Evolutionary conservation across 2,888 invertebrate species (phyloP).

Genomic region (Tupiocoris notatus): DNA sequence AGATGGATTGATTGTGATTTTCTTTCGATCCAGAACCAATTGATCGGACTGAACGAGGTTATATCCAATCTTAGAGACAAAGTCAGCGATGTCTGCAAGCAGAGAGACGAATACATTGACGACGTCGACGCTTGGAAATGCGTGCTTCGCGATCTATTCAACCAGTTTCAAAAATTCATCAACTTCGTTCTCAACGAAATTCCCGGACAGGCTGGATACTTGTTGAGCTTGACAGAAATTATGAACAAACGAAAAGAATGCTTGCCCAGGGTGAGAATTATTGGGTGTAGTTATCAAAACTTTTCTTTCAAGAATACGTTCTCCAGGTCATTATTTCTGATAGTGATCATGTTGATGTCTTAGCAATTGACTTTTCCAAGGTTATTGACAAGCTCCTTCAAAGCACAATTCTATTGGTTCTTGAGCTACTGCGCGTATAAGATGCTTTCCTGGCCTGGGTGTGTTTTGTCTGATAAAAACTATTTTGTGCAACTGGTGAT

Average conservation of each 20-base stretch:
- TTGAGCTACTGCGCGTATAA: too few relatives aligned
- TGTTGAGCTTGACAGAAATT: slow-evolving; percentile 51
- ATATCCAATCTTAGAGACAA: background rate
- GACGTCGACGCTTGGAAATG: slow-evolving; percentile 42
- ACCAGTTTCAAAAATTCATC: slow-evolving; percentile 58
- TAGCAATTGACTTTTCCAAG: too few relatives aligned
- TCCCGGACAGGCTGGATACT: slow-evolving; percentile 58
- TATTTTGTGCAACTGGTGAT: too few relatives aligned
- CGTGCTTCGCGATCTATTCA: slow-evolving; percentile 44
- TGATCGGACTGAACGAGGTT: slow-evolving; percentile 14
- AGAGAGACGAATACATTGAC: slow-evolving; percentile 17
- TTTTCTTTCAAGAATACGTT: too few relatives aligned
- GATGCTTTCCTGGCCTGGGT: too few relatives aligned
- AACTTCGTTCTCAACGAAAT: slow-evolving; percentile 55
- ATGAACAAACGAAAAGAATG: slow-evolving; percentile 32
- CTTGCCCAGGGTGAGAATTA: slow-evolving; percentile 45
- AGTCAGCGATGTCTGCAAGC: background rate
- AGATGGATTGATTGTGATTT: too few relatives aligned
- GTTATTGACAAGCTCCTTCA: too few relatives aligned
- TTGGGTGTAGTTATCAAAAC: too few relatives aligned
- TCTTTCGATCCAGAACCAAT: slow-evolving; percentile 21
- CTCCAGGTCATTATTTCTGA: too few relatives aligned
- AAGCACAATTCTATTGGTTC: too few relatives aligned
- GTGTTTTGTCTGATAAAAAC: too few relatives aligned
- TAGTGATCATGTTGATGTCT: too few relatives aligned